Evolutionary conservation across 1,140 invertebrate species (phyloP).

Genomic region (Pectinophora gossypiella): DNA sequence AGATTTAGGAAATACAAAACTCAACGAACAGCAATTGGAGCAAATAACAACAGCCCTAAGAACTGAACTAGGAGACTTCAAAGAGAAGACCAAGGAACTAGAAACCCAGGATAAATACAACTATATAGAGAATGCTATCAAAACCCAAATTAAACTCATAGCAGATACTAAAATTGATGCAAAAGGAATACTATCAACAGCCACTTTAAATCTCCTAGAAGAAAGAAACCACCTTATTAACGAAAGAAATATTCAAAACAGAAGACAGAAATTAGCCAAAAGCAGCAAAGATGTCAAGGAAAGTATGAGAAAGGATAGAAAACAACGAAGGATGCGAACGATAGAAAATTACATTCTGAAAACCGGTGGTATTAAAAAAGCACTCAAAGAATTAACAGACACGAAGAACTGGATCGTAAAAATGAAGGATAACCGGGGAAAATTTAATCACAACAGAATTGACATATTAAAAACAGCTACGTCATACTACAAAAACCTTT

Average conservation of each 20-base stretch:
- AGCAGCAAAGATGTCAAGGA: not conserved
- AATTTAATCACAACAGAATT: too few species aligned
- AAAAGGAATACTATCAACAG: not conserved
- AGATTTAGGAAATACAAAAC: conserved; percentile 6
- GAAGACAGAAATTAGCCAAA: not conserved
- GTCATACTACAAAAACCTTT: too few species aligned
- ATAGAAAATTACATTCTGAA: not conserved
- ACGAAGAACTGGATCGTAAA: not conserved
- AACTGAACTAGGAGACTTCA: conserved; percentile 12
- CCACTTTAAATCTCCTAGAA: not conserved
- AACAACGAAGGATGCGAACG: not conserved
- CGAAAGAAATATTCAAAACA: not conserved
- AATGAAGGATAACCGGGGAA: too few species aligned
- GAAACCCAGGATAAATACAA: not conserved
- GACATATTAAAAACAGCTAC: too few species aligned
- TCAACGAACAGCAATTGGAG: conserved; percentile 14
- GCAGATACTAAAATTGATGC: not conserved
- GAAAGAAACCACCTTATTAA: not conserved
- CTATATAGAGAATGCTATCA: not conserved
- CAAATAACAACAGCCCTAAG: conserved; percentile 10
- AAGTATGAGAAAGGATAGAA: not conserved
- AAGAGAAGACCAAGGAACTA: conserved; percentile 9
- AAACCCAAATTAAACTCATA: not conserved
- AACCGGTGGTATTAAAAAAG: not conserved
- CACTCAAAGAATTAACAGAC: not conserved